phyloP scores from a whole-genome alignment of 30 jellyfish, hydroid and myxozoan genomes.

The Hydractinia symbiolongicarpus region DNA sequence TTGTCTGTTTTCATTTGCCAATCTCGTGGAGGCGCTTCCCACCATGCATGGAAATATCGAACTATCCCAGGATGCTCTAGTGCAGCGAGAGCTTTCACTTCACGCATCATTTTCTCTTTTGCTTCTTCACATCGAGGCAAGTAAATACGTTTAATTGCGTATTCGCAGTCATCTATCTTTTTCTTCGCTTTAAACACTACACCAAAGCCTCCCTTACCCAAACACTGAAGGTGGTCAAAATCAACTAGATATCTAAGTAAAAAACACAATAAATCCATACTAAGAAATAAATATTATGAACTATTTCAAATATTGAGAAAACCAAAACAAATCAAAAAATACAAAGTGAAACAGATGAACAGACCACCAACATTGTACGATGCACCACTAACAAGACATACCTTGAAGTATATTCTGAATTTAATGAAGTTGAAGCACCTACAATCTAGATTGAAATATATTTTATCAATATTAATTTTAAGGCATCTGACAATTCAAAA shows the following conservation, averaged over 20 bases:
- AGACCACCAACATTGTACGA: not conserved
- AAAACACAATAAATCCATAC: not conserved
- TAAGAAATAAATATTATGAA: not conserved
- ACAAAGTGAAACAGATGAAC: not conserved
- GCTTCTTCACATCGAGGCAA: conserved; percentile 97
- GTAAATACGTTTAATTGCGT: conserved; percentile 92
- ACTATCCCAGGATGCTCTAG: conserved; percentile 98
- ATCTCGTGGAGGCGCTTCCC: conserved; percentile 93
- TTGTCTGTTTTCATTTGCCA: conserved; percentile 76
- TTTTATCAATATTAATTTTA: not conserved
- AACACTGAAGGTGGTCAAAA: conserved; percentile 75
- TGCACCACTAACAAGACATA: not conserved
- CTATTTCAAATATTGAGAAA: not conserved
- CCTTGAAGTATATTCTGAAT: conserved; percentile 6
- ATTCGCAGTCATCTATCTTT: conserved; percentile 87
- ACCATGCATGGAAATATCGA: conserved; percentile 96
- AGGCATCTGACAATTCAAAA: not conserved
- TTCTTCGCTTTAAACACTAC: conserved; percentile 90
- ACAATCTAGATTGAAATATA: not conserved
- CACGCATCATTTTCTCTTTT: conserved; percentile 90
- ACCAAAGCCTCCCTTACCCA: conserved; percentile 99
- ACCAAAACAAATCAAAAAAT: not conserved
- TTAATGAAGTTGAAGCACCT: not conserved
- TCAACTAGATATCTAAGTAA: conserved; percentile 59
- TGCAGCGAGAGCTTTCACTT: conserved; percentile 96